Base-by-base conservation (phyloP, 2,888 invertebrate genomes). In the Epirrhoe alternata region DNA sequence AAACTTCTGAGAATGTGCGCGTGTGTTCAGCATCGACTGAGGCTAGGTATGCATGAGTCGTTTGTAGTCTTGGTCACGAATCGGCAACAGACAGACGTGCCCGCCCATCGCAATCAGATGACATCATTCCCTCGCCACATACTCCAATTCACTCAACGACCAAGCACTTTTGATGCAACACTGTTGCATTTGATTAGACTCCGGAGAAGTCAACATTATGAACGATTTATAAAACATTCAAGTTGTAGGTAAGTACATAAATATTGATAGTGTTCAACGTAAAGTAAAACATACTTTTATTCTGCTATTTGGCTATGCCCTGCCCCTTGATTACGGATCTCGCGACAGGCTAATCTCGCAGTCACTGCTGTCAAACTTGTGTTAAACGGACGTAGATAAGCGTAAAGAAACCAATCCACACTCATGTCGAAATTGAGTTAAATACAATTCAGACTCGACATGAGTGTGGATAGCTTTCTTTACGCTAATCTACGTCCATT, bases 21-120 rank as follows among this genome's bases (percentile, higher is more conserved):
- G 73, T 79, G 75, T 76, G 80, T 81, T 83, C 81, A 77, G 81
- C 82, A 77, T 78, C 77, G 75, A 78, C 74, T 77, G 75, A 79
- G 74, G 76, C 81, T 81, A 81, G 81, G 79, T 81, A 85, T 84
- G 83, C 83, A 82, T 73, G 77, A 84, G 81, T 81, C 82, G 83
- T 83, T 85, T 77, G 80, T 70, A 83, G 83, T 79, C 82, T 81
- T 78, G 81, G 83, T 86, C 87, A 81, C 87, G 84, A 86, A 80
- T 83, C 77, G 79, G 74, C 81, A 75, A 74, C 79, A 76, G 79
- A 76, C 79, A 79, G 83, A 81, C 86, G 84, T 83, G 84, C 84
- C 85, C 84, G 86, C 82, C 85, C 86, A 85, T 85, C 81, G 86
- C 86, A 84, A 88, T 84, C 84, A 79, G 83, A 86, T 89, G 89